Evolutionary conservation across 1,140 invertebrate genomes (phyloP).

Genomic region (Bathynomus jamesi): DNA sequence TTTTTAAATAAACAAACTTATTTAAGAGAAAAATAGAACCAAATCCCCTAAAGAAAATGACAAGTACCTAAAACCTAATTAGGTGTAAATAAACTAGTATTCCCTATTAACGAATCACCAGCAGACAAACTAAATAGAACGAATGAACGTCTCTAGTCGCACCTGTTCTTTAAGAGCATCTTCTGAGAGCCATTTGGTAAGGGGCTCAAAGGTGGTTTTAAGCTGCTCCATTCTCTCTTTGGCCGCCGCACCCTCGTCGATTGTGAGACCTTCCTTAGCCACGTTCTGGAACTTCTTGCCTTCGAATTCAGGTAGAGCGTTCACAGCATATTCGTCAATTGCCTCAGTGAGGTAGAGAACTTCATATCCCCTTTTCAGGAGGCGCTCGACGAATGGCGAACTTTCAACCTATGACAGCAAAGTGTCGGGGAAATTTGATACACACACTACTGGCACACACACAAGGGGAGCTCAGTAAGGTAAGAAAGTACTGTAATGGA

Average conservation of each 20-base stretch:
- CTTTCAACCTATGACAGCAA: constrained; percentile 56
- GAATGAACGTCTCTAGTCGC: no score
- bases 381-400: constrained; percentile 91
- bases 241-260: constrained; percentile 71
- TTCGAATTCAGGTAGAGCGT: constrained; percentile 95
- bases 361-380: constrained; percentile 91
- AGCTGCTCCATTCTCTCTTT: constrained; percentile 74
- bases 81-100: no score
- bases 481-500: background rate
- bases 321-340: constrained; percentile 96
- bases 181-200: constrained; percentile 85
- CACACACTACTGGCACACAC: no score
- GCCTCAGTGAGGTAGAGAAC: constrained; percentile 92
- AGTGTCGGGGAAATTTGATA: constrained; percentile 4
- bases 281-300: constrained; percentile 99
- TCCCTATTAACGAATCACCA: no score
- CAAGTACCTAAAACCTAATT: no score
- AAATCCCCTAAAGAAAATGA: background rate
- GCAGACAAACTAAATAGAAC: no score
- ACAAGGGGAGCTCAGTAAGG: background rate
- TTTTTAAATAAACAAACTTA: constrained; percentile 28
- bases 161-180: constrained; percentile 76
- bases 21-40: constrained; percentile 5
- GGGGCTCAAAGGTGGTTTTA: constrained; percentile 75
- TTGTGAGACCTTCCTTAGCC: constrained; percentile 91